phyloP scores from a whole-genome alignment of 2,113 vertebrate species.

The Parotia lawesii region DNA sequence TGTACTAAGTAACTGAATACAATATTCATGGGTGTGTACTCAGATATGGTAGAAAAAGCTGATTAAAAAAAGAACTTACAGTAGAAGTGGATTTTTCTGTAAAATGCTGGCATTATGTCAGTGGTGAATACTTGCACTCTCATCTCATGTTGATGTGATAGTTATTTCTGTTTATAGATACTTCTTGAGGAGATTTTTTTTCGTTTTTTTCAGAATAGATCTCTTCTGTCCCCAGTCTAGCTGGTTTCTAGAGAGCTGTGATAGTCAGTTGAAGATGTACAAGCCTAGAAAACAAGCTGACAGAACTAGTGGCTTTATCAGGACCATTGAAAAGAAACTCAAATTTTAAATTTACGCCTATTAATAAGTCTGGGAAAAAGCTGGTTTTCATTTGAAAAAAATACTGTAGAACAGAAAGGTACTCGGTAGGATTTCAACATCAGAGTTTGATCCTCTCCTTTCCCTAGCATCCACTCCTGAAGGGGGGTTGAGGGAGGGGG shows the following conservation, averaged over 20 bases:
- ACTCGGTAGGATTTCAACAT: neutral
- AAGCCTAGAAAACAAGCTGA: neutral
- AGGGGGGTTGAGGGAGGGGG: rapidly evolving
- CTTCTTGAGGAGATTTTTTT: neutral
- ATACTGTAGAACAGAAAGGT: neutral
- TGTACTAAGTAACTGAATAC: neutral
- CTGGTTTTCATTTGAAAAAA: neutral
- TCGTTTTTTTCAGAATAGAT: neutral
- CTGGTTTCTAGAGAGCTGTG: neutral
- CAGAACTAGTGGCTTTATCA: neutral
- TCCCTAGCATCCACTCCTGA: neutral
- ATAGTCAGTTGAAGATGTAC: neutral
- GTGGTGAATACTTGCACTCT: neutral
- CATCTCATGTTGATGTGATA: neutral
- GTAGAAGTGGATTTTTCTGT: neutral
- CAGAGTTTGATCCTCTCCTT: neutral
- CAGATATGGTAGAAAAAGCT: neutral
- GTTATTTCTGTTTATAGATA: neutral
- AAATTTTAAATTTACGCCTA: neutral
- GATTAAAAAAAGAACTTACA: neutral
- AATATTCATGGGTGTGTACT: neutral
- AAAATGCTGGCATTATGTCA: neutral
- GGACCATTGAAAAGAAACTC: neutral
- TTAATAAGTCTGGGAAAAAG: neutral
- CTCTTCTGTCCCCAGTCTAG: neutral